Percentiles rank a stretch among this genome's conserved stretches.
These are phyloP conservation scores for Ischnus inquisitorius DNA, from an alignment of 2,888 invertebrate genomes.

Conservation along the genomic window DNA sequence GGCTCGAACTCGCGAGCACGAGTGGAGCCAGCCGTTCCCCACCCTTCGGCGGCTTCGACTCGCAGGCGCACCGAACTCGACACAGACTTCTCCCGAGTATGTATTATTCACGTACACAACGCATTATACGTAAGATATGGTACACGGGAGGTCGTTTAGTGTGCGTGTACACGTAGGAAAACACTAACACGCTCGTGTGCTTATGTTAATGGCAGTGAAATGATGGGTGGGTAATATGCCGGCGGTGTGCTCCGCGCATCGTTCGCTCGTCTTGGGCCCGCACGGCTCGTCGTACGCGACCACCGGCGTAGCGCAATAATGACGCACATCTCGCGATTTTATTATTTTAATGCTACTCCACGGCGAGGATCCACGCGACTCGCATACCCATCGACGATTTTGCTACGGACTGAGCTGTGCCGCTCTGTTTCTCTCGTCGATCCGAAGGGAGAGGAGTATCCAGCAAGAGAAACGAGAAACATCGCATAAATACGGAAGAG, in stretches of 20 bases:
- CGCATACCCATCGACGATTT: conserved; percentile 77
- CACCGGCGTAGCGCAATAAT: conserved; percentile 82
- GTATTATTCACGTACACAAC: background rate
- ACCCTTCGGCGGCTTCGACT: background rate
- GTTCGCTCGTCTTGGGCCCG: conserved; percentile 15
- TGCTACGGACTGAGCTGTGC: conserved; percentile 47
- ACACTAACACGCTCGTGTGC: conserved; percentile 57
- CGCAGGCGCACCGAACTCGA: too few relatives aligned
- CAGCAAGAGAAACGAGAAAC: background rate
- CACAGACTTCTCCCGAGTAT: background rate
- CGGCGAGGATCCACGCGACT: conserved; percentile 79
- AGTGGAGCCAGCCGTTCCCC: background rate
- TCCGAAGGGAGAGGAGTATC: conserved; percentile 6
- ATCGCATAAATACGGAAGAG: background rate
- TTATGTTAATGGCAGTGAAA: conserved; percentile 79
- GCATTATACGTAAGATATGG: background rate
- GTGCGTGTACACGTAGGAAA: conserved; percentile 39
- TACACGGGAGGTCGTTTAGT: background rate
- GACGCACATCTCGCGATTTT: conserved; percentile 83
- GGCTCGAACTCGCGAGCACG: conserved; percentile 20
- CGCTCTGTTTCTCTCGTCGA: background rate
- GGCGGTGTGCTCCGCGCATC: conserved; percentile 70
- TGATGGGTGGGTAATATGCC: conserved; percentile 78
- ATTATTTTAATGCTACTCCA: conserved; percentile 81
- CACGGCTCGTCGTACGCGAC: conserved; percentile 67